Percentiles rank a stretch among this genome's conserved stretches.
These are phyloP conservation scores for Bombycilla garrulus DNA, from an alignment of 2,113 vertebrate species.

Conservation along the genomic window DNA sequence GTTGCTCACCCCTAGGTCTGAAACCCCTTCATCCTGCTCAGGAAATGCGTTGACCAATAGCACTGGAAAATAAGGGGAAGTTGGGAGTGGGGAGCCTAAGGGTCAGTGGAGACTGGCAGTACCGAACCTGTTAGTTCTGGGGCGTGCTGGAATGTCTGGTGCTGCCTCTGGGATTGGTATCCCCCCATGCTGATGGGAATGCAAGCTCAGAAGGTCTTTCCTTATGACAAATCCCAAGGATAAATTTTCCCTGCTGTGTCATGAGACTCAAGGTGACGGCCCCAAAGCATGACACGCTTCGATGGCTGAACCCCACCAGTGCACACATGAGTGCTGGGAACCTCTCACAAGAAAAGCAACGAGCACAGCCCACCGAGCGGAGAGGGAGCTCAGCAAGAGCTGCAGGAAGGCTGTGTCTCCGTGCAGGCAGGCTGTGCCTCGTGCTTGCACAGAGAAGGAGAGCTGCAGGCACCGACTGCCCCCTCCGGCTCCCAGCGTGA, in stretches of 20 bases:
- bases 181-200: rapidly evolving
- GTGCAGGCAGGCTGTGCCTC: neutral
- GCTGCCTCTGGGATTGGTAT: neutral
- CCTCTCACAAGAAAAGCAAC: rapidly evolving
- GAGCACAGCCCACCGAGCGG: neutral
- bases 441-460: neutral
- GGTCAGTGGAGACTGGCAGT: neutral
- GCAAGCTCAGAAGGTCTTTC: rapidly evolving
- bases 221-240: neutral
- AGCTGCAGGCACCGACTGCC: neutral
- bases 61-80: neutral
- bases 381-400: neutral
- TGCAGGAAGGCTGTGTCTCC: neutral
- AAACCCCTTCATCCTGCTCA: neutral
- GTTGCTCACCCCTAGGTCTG: neutral
- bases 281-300: rapidly evolving
- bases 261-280: neutral
- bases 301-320: rapidly evolving
- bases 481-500: neutral
- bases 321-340: rapidly evolving
- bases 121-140: rapidly evolving
- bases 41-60: neutral
- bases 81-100: neutral
- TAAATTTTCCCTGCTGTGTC: neutral
- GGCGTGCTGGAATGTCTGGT: neutral